Evolutionary conservation across 2,888 invertebrate genomes (phyloP).

Genomic region (Xestia sexstrigata): DNA sequence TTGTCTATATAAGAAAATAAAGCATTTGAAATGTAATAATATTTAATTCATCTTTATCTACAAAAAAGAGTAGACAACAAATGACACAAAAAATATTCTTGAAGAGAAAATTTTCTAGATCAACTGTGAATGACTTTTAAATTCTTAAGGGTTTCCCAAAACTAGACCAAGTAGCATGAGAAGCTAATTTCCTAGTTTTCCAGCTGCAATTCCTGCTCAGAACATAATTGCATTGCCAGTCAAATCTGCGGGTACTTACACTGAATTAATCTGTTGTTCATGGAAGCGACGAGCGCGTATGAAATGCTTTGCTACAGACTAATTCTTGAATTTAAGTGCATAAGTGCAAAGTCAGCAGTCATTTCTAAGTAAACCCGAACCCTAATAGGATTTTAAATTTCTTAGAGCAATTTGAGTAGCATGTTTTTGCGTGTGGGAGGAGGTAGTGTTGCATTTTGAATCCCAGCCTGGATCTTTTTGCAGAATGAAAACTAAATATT

Average conservation of each 20-base stretch:
- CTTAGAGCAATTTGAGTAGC: background rate
- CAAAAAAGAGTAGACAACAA: background rate
- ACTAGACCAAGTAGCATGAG: background rate
- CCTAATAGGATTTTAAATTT: background rate
- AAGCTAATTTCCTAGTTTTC: conserved; percentile 9
- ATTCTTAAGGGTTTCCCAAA: background rate
- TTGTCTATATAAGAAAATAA: too few species aligned
- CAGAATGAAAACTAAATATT: background rate
- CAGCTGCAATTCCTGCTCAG: conserved; percentile 12
- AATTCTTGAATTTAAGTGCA: conserved; percentile 33
- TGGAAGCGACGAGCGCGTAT: conserved; percentile 27
- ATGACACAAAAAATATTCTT: background rate
- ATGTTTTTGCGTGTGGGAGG: background rate
- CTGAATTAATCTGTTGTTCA: conserved; percentile 44
- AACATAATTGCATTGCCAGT: conserved; percentile 28
- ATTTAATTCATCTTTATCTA: background rate
- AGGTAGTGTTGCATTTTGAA: background rate
- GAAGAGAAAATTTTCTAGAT: background rate
- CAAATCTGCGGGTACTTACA: conserved; percentile 40
- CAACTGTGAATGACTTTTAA: background rate
- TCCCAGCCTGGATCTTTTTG: background rate
- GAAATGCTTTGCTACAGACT: conserved; percentile 32
- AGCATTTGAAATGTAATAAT: background rate
- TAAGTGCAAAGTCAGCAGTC: background rate
- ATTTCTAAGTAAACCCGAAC: conserved; percentile 9